Evolutionary conservation across 2,888 invertebrate genomes (phyloP), one percentile per base, ranked within the genome.

Genomic region (Cataglyphis livida): DNA sequence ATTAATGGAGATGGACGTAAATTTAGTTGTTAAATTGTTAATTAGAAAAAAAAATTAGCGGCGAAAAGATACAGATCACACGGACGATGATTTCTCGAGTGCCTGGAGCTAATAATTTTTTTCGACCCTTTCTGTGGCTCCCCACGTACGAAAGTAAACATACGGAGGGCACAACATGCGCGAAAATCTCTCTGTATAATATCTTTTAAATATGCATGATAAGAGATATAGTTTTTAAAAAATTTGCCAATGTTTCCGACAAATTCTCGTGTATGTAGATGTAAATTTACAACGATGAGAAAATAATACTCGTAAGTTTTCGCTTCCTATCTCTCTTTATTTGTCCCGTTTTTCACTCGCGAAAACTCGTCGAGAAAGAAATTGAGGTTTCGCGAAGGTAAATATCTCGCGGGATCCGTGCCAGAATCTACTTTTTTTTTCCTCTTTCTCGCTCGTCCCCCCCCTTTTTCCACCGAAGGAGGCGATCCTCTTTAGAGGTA

Each of bases 401-500:
- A 74, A 51, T 76, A 61, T 74, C 59, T 21, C 48, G 38, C 44
- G 57, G 64, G 48, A 18, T 57, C 18, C 70, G 38, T 41, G 65
- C 83, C 66, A 74, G 61, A 41, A 68, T 71, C n/a, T 51, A 51
- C 18, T 18, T n/a, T 51, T 44, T n/a, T 51, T 51, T n/a, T 41
- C 28, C 21, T 51, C n/a, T 70, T 54, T 44, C 64, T 68, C 51
- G 28, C 59, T 44, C 25, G 25, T 5, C n/a, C 35, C 44, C 44
- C 44, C 54, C 65, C 61, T 35, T 81, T 81, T 78, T 61, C 28
- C 59, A 18, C 44, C 25, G 25, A 70, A 59, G 79, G 57, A 65
- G 64, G 81, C 81, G 75, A 82, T 81, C 79, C 87, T 73, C 78
- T 81, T 81, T 61, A 21, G 83, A 38, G 65, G 74, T 82, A 68